Conservation (phyloP, 2,113 vertebrate genomes). For the Orthonyx spaldingii region DNA sequence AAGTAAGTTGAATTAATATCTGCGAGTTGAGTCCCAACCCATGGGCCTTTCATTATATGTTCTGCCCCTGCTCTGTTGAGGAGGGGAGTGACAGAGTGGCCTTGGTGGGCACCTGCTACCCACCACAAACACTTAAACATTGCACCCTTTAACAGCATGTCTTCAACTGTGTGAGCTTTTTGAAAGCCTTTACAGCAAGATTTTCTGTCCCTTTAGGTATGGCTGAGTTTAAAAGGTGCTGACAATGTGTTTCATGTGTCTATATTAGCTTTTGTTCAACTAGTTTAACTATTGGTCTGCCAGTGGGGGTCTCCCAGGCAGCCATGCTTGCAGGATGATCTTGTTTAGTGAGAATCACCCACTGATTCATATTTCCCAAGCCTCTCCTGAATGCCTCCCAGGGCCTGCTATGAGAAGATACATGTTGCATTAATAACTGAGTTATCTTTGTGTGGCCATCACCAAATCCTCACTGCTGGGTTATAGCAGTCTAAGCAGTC, state of each 20-base stretch:
- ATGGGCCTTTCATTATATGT: rapidly evolving
- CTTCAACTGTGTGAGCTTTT: neutral
- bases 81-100: neutral
- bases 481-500: neutral
- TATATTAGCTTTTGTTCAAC: neutral
- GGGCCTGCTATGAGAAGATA: neutral
- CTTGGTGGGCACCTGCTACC: neutral
- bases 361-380: neutral
- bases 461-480: neutral
- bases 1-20: neutral
- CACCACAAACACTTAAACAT: neutral
- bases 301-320: neutral
- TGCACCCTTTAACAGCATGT: neutral
- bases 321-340: neutral
- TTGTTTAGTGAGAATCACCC: neutral
- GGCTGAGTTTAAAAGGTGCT: neutral
- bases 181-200: neutral
- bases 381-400: neutral
- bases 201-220: neutral
- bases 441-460: no score
- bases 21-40: rapidly evolving
- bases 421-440: rapidly evolving
- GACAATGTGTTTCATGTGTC: neutral
- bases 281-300: rapidly evolving
- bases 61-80: neutral